Evolutionary conservation across 2,113 vertebrate species (phyloP).

Genomic region (Scytalopus superciliaris): DNA sequence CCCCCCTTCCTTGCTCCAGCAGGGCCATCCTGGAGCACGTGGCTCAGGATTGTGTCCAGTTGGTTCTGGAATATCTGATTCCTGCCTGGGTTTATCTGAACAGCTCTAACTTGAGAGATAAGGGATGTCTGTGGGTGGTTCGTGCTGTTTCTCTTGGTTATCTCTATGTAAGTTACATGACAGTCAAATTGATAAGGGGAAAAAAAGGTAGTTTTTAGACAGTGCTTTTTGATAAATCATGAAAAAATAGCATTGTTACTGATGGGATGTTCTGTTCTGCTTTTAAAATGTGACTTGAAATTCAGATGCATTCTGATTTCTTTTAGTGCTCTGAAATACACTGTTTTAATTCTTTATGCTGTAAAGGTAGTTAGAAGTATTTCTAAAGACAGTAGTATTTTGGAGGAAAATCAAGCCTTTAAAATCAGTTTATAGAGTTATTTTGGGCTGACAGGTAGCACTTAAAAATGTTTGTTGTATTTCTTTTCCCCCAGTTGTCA

Average conservation of each 20-base stretch:
- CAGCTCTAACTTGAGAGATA: neutral
- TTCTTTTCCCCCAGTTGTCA: neutral
- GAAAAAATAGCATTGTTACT: neutral
- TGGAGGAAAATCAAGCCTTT: neutral
- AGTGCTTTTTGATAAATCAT: neutral
- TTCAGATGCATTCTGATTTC: neutral
- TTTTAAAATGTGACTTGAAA: neutral
- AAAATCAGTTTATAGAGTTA: neutral
- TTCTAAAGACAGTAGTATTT: neutral
- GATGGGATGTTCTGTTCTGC: neutral
- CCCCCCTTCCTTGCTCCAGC: neutral
- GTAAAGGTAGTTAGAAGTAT: neutral
- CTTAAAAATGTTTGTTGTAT: neutral
- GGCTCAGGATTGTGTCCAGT: neutral
- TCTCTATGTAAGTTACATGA: neutral
- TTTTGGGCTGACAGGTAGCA: neutral
- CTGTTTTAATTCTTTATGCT: neutral
- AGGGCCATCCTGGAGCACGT: neutral
- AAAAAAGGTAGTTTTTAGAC: neutral
- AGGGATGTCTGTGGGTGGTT: neutral
- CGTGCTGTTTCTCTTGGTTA: neutral
- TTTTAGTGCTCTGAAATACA: neutral
- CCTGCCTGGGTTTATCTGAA: neutral
- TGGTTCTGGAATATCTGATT: neutral
- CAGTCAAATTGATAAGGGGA: neutral